Base-by-base conservation (phyloP, 2,888 invertebrate genomes). In the Colletes collaris region DNA sequence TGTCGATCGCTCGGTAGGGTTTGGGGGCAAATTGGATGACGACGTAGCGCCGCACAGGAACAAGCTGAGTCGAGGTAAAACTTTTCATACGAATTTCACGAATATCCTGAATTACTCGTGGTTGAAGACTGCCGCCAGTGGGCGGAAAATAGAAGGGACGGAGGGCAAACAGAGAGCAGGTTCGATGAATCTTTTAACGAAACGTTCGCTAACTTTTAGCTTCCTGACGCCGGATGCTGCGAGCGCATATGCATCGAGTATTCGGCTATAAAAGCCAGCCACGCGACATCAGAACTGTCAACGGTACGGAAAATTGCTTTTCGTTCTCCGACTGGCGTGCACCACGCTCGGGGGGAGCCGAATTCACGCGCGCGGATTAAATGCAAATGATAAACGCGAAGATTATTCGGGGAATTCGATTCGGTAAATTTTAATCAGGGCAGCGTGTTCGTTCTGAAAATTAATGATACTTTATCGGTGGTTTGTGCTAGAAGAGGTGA, bases 131-230 rank as follows among this genome's bases (percentile, higher is more conserved):
- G 40, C 16, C 5, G 40, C 4, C 4, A 13, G 13, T 5, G 27
- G 40, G 4, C 40, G 44, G 19, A n/a, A 10, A 50, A 46, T 10
- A 10, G 6, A 11, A 19, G 40, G 7, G 35, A 1, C 35, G 44
- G 44, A 46, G 10, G 8, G 44, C 13, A 52, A 37, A 44, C 49
- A 53, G n/a, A 60, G 16, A 7, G 16, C 44, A 6, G 46, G 16
- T 60, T 10, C 40, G 53, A 60, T 60, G 73, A 50, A 72, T 65
- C 65, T 76, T 76, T 72, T 55, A 75, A 69, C 70, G 70, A 59
- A 52, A 50, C 52, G 56, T 44, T 49, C 40, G 46, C n/a, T 49
- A 72, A 72, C 73, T 60, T 60, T 65, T 3, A 49, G 37, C 73
- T 49, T 65, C 10, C 40, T 6, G 49, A 11, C 46, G 52, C 52